Conservation (phyloP, 2,797 vertebrate species). For the Darevskia nairensis region DNA sequence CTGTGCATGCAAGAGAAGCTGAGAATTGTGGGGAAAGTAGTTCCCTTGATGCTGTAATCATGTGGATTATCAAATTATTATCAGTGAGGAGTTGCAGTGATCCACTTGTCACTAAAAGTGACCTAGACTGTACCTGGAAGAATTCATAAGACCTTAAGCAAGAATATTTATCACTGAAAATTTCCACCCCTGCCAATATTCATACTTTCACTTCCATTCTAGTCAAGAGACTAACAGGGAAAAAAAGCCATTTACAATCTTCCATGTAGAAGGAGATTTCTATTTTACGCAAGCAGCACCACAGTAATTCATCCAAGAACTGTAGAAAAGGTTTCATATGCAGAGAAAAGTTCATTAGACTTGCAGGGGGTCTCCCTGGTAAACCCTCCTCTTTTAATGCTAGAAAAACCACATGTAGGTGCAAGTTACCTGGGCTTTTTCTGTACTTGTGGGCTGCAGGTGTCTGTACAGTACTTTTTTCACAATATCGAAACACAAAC, state of each 20-base stretch:
- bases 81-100: neutral
- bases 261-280: constrained; percentile 23
- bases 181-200: neutral
- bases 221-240: neutral
- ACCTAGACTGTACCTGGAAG: neutral
- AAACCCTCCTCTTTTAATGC: neutral
- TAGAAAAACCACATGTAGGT: constrained; percentile 53
- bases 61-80: neutral
- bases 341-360: neutral
- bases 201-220: neutral
- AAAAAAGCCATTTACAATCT: neutral
- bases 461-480: constrained; percentile 96
- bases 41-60: neutral
- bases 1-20: neutral
- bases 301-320: constrained; percentile 19
- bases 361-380: neutral
- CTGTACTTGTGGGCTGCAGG: constrained; percentile 91
- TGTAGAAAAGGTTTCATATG: neutral
- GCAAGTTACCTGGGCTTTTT: constrained; percentile 93
- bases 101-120: neutral
- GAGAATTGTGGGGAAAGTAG: too few relatives aligned
- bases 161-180: neutral
- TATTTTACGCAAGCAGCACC: constrained; percentile 2
- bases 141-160: neutral
- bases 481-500: constrained; percentile 92